Evolutionary conservation across 2,113 vertebrate species (phyloP), one percentile per base, ranked within the genome.

Genomic region (Proteles cristata): DNA sequence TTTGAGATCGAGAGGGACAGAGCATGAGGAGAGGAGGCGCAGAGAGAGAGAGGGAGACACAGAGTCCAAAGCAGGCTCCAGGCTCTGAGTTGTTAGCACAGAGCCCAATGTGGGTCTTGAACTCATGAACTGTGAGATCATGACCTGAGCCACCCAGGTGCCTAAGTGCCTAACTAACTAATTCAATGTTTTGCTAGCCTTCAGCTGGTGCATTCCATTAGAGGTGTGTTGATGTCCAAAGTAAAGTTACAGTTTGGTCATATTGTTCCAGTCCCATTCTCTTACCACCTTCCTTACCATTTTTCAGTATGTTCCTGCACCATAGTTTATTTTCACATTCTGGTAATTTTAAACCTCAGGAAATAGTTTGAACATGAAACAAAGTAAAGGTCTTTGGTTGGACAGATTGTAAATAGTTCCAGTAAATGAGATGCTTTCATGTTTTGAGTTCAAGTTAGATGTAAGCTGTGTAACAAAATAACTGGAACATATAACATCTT

Each of bases 401-500:
- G 45, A 83, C 16, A 96, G 71, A 94, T 74, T 92, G 23, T 93
- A 97, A 96, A 90, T 79, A 88, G 90, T 93, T 92, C 26, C 74
- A 95, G 39, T 85, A 74, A 93, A 79, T 58, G 68, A 76, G 63
- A 92, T 79, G 65, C 58, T 94, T 96, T 96, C 79, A 88, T 69
- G 87, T 82, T 94, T 89, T 90, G 33, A 89, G 50, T 96, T 96
- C 74, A 95, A 92, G 92, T 95, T 91, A 96, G 82, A 97, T 86
- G 79, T 89, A 96, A 88, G 74, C 50, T 88, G 19, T 89, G 1
- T 53, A 65, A 93, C 89, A 97, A 91, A 91, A 86, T 93, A 92
- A 94, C 45, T 5, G 61, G 76, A 81, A 63, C 71, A 26, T 89
- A 76, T 74, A 92, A 95, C 76, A 73, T 65, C 53, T 23, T 79